Evolutionary conservation across 2,797 vertebrate species (phyloP), one percentile per base, ranked within the genome.

Genomic region (Brachymystax lenok): DNA sequence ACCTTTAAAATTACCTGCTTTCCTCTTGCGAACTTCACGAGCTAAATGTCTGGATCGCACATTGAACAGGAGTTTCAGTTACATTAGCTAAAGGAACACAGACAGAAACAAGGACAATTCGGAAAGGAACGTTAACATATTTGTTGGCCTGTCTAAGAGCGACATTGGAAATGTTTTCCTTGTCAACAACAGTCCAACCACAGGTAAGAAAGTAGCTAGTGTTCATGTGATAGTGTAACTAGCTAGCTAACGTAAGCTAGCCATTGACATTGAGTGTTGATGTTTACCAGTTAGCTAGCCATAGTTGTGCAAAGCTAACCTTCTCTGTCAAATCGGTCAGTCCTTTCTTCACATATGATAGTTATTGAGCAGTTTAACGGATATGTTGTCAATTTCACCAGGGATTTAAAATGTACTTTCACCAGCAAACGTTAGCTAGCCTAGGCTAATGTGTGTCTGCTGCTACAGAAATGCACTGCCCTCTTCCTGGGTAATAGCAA

Each of bases 181-280:
- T 98, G 77, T 95, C 95, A 2, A 94, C 90, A 84, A 94, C 93
- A 1, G 94, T 97, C 71, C 98, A 99, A 84, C 97, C 97, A 2
- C 97, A 99, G 98, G 98, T 99, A 63, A 90, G 87, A 93, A 76
- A 17, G 13, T 30, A 17, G 27, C 30, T 17, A 71, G 27, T 6
- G 6, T 35, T 35, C 7, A 67, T 56, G 13, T 56, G 16, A 56
- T 19, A 56, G 52, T 6, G 35, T 7, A 35, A 35, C 35, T 30
- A 17, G 27, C 30, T 17, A 14, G 6, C 19, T 59, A 59, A n/a
- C 54, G 4, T 59, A n/a, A 59, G 7, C n/a, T 66, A 67, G 64
- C 28, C 64, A 30, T 28, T 59, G 56, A 21, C 16, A 17, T 35
- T 12, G 40, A 46, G 8, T 63, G 59, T 63, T 63, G 21, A n/a